Evolutionary conservation across 2,797 vertebrate genomes (phyloP), one percentile per base, ranked within the genome.

Genomic region (Mastacembelus armatus): DNA sequence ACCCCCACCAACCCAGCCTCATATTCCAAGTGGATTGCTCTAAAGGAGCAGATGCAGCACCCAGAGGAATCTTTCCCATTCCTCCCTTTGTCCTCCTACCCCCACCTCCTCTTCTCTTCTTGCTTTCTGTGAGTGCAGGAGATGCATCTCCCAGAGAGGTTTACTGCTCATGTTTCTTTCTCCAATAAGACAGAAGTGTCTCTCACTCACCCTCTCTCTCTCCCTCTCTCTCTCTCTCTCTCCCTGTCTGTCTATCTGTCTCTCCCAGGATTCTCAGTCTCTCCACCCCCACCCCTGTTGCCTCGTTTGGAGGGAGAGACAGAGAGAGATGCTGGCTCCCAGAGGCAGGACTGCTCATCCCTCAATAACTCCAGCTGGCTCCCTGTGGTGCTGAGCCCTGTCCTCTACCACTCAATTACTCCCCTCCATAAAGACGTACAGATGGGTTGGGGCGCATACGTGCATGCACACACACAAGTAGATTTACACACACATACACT

Each of bases 391-490:
- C 79, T 83, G 82, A 81, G 88, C 79, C 77, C 69, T 85, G 88
- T 90, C 86, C 87, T 92, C 87, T 82, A 87, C 81, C 80, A 88
- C 85, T 92, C 89, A 91, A 88, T 90, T 91, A 90, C 87, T 85
- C 75, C 74, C 77, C 66, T 85, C 84, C 74, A 82, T 83, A 77
- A 89, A 89, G 84, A 87, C 52, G 63, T 84, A 71, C 89, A 88
- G 85, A 91, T 80, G 85, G 84, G 77, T 79, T 67, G 79, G 66
- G 80, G 78, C 69, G 50, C 71, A 81, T 63, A 73, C 16, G 19
- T 66, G 44, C 43, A 48, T 40, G 7, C 18, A 43, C 30, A 61
- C 52, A 47, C 54, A 35, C 39, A 11, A n/a, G n/a, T n/a, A n/a
- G n/a, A n/a, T n/a, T n/a, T 32, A 10, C 48, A 19, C 54, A 8